Evolutionary conservation across 2,113 vertebrate species (phyloP).

Genomic region (Ammodytes marinus): DNA sequence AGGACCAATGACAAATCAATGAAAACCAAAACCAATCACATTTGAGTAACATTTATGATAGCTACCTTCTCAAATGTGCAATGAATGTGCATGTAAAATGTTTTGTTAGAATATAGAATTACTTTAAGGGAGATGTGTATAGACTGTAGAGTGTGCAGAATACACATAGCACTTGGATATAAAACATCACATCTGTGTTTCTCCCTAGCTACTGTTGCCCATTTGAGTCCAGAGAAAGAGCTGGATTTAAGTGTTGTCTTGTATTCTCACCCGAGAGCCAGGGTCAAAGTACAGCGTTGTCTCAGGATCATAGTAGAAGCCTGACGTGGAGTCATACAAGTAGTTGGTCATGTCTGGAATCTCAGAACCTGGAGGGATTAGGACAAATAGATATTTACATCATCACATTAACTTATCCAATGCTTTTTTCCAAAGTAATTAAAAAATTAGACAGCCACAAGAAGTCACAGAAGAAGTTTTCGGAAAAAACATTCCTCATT

Average conservation of each 20-base stretch:
- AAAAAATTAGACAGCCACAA: background rate
- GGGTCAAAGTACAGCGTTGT: constrained; percentile 95
- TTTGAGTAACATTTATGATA: background rate
- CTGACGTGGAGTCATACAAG: constrained; percentile 95
- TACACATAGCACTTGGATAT: background rate
- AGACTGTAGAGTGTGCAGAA: background rate
- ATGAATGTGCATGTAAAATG: background rate
- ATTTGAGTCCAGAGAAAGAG: background rate
- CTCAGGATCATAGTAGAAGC: constrained; percentile 96
- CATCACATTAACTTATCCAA: background rate
- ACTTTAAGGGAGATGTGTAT: background rate
- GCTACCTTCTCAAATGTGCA: background rate
- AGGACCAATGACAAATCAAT: background rate
- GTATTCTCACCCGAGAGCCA: constrained; percentile 89
- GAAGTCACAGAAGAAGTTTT: background rate
- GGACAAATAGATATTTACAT: background rate
- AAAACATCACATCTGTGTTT: background rate
- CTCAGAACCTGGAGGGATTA: constrained; percentile 85
- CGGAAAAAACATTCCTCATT: background rate
- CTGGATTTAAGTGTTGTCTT: background rate
- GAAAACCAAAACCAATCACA: background rate
- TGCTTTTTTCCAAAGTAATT: background rate
- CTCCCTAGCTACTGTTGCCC: background rate
- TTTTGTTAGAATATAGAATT: background rate
- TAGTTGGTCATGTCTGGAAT: constrained; percentile 92